Evolutionary conservation across 2,888 invertebrate species (phyloP), one percentile per base, ranked within the genome.

Genomic region (Pterobdella sp.): DNA sequence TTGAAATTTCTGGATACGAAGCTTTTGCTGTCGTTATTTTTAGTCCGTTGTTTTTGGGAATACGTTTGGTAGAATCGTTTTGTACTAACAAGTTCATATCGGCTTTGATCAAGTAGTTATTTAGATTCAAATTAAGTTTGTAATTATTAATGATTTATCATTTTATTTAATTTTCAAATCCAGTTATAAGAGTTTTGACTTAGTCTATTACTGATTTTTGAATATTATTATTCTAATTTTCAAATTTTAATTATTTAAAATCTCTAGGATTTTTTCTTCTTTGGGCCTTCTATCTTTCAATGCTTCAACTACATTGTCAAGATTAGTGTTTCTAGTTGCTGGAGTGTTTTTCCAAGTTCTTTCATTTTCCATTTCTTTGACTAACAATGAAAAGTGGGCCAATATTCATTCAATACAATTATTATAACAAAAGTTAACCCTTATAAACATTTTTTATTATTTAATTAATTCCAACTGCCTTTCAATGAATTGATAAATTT

Each of bases 1-100:
- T 84, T 49, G 83, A 83, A 69, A 81, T 84, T 36, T 81, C 84
- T 1, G 84, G 84, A 36, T 84, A 83, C 79, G 84, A 84, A 78
- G 80, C 79, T 0, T 83, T 81, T 78, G 81, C 81, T 37, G 78
- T 76, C 0, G 76, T 80, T 1, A 80, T 82, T 79, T 80, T 84
- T 37, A 78, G 80, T 52, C 83, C 83, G 14, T 64, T 81, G 22
- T 60, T 80, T 42, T 64, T 77, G 36, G 76, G 71, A 3, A 31
- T 75, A 34, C 69, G 65, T 22, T 31, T 35, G 14, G 10, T 72
- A n/a, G 64, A 64, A 71, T 18, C 31, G 35, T 65, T 67, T 71
- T 63, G 60, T 7, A 60, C 22, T n/a, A 29, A 35, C 32, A 65
- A 26, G 52, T 65, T 35, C 26, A 36, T 65, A 42, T 74, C 74